phyloP scores from a whole-genome alignment of 2,888 invertebrate species.

The Drosophila ustulata region DNA sequence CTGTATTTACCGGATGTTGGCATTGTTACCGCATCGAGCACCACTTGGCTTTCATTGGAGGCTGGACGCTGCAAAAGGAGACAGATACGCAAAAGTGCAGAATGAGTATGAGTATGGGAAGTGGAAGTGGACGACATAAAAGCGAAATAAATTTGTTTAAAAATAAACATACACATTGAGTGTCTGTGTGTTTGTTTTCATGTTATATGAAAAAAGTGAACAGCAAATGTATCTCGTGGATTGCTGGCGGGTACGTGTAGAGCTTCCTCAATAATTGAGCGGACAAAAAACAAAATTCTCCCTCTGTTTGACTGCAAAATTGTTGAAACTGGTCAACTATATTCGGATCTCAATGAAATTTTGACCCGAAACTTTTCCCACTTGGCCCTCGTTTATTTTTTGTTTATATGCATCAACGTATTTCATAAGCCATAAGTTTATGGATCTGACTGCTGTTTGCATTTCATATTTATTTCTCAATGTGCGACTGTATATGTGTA shows the following conservation, averaged over 20 bases:
- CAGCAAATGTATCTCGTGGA: constrained; percentile 49
- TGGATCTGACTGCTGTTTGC: constrained; percentile 7
- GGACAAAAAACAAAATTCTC: constrained; percentile 7
- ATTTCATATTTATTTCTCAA: constrained; percentile 5
- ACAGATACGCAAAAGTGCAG: constrained; percentile 8
- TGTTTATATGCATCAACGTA: constrained; percentile 4
- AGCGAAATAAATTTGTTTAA: constrained; percentile 53
- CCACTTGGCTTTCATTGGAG: constrained; percentile 85
- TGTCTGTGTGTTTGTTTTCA: background rate
- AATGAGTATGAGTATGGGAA: constrained; percentile 24
- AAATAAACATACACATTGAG: constrained; percentile 31
- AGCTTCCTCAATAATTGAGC: constrained; percentile 50
- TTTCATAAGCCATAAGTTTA: constrained; percentile 33
- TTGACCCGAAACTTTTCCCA: background rate
- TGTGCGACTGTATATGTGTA: constrained; percentile 6
- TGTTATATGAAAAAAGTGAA: constrained; percentile 45
- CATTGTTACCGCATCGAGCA: constrained; percentile 82
- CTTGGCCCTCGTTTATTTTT: background rate
- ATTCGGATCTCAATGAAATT: constrained; percentile 14
- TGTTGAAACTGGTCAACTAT: constrained; percentile 48
- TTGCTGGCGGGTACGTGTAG: constrained; percentile 38
- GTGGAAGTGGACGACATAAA: constrained; percentile 45
- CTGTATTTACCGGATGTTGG: constrained; percentile 84
- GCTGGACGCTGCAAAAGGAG: constrained; percentile 64
- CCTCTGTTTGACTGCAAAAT: constrained; percentile 24